These are phyloP conservation scores for Microctonus hyperodae DNA, from an alignment of 2,888 invertebrate species.

Conservation along the genomic window DNA sequence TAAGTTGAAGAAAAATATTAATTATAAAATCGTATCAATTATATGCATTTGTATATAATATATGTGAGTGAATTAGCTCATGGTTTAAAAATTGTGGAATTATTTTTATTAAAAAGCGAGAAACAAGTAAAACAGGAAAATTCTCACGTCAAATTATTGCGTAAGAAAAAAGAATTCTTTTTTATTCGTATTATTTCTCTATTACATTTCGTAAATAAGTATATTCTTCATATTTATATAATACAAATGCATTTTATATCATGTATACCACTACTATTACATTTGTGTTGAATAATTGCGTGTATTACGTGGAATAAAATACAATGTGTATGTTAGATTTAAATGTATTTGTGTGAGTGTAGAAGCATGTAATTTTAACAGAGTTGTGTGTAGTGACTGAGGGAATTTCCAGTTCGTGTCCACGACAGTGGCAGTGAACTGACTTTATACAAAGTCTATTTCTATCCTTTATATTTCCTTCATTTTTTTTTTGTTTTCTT, in stretches of 20 bases:
- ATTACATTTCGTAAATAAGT: background rate
- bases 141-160: conserved; percentile 26
- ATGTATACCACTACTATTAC: too few relatives aligned
- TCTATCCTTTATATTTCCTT: too few relatives aligned
- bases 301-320: background rate
- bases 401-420: conserved; percentile 44
- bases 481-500: too few relatives aligned
- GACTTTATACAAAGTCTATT: too few relatives aligned
- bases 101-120: background rate
- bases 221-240: too few relatives aligned
- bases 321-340: too few relatives aligned
- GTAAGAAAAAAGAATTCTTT: conserved; percentile 26
- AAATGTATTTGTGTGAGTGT: background rate
- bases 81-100: background rate
- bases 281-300: conserved; percentile 13
- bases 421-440: conserved; percentile 55
- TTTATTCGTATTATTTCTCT: background rate
- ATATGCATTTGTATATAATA: too few relatives aligned
- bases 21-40: too few relatives aligned
- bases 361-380: conserved; percentile 6
- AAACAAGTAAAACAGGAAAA: conserved; percentile 1
- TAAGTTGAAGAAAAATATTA: too few relatives aligned
- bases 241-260: too few relatives aligned
- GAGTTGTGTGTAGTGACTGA: conserved; percentile 48
- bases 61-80: too few relatives aligned